Base-by-base conservation (phyloP, 2,888 invertebrate species). In the Eupithecia exiguata region DNA sequence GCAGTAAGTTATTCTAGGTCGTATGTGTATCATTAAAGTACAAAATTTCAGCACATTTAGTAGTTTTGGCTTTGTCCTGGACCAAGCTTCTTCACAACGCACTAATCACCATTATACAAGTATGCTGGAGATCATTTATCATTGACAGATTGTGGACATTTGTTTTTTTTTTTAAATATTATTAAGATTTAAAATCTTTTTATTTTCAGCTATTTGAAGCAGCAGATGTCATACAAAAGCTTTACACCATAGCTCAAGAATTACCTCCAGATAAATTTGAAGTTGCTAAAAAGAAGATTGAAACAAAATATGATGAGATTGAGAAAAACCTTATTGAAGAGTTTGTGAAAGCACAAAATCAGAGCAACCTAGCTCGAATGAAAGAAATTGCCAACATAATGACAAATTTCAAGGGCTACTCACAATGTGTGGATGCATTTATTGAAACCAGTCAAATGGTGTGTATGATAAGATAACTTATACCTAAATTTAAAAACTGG, bases 391-490 rank as follows among this genome's bases (percentile, higher is more conserved):
- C 99, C 0, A 96, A 96, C 70, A 97, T 99, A 67, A 95, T 99
- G 84, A 97, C 98, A 0, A 98, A 99, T 86, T 99, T 99, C 87
- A 99, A 99, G 94, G 98, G 99, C 1, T 99, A 99, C 90, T 97
- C 98, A 0, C 98, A 98, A 81, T 99, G 99, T 91, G 96, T 99
- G 69, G 98, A 99, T 94, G 98, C 98, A 0, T 99, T 98, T 87
- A 99, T 99, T 84, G 99, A 99, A 87, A 98, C 99, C 82, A 98
- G 99, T 89, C 99, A 99, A 95, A 96, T 97, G 96, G 97, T 97
- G 94, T 90, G 86, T 78, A 36, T 16, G 6, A 68, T 21, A 46
- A 21, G 30, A 16, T 62, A 36, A 43, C 1, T 43, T 5, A 43
- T n/a, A n/a, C n/a, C n/a, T n/a, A n/a, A n/a, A n/a, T n/a, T n/a